Base-by-base conservation (phyloP, 2,797 vertebrate genomes). In the Danio albolineatus region DNA sequence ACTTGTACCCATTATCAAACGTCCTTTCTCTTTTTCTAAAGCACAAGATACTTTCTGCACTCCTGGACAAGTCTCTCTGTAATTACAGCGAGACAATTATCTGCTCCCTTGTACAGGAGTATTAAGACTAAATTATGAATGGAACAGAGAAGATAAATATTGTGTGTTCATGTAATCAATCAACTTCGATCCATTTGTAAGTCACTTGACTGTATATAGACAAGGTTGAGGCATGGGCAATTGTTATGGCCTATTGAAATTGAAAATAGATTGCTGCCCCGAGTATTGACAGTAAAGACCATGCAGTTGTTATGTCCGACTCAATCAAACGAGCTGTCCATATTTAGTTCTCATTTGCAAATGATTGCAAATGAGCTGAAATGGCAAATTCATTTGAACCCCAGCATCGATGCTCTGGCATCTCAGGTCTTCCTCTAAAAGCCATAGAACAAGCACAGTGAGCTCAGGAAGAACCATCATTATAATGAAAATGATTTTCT, bases 401-500 rank as follows among this genome's bases (percentile, higher is more conserved):
- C 21, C n/a, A n/a, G n/a, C n/a, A n/a, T n/a, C n/a, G 10, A 65
- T 44, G 49, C 19, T 19, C 14, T 53, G 6, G 12, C 36, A 57
- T 70, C 21, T 75, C 66, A 49, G 48, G 56, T 78, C 49, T 61
- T 73, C 51, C 61, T 67, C 44, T 46, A 69, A 80, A 46, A 70
- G 56, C 75, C 83, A 54, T 83, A 78, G 75, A 78, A 80, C 79
- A 76, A 78, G 76, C 78, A 74, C 43, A 78, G 78, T 60, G 54
- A 83, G 53, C 54, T 65, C 64, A 76, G 71, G 59, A 41, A 53
- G 62, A 75, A 69, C 77, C 70, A 78, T 86, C 73, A 86, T 88
- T 82, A 81, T 83, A 85, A 82, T 82, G 49, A 80, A 84, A 82
- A 80, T 64, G 72, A 85, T 88, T 86, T 84, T 76, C 83, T 85